These are phyloP conservation scores for Rhagoletis zephyria DNA, from an alignment of 1,140 invertebrate species.

Conservation along the genomic window DNA sequence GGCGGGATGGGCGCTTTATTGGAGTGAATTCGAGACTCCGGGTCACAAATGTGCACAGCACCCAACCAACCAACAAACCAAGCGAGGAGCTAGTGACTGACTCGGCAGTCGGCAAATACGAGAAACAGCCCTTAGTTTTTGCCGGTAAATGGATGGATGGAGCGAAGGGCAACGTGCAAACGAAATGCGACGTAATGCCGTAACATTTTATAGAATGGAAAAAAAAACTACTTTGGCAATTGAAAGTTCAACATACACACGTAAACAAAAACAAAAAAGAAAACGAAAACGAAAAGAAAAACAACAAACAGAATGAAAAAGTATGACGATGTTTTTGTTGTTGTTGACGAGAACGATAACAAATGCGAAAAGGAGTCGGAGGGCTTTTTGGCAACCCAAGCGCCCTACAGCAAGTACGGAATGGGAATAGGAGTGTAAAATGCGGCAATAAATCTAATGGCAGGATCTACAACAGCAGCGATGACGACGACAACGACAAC, in stretches of 20 bases:
- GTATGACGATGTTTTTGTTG: background rate
- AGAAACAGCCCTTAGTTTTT: conserved; percentile 55
- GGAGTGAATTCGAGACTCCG: conserved; percentile 1
- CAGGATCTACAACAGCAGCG: conserved; percentile 56
- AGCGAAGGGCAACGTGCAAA: background rate
- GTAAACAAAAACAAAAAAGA: background rate
- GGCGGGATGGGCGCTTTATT: background rate
- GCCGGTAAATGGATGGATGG: conserved; percentile 19
- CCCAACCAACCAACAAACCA: background rate
- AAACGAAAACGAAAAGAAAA: background rate
- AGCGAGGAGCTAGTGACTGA: conserved; percentile 44
- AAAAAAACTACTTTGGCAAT: conserved; percentile 13
- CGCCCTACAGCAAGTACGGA: conserved; percentile 40
- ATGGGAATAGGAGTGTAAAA: conserved; percentile 67
- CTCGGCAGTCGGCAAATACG: conserved; percentile 34
- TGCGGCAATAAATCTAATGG: conserved; percentile 72
- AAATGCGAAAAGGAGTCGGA: background rate
- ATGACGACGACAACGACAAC: conserved; percentile 56
- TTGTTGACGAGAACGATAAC: background rate
- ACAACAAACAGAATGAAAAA: background rate
- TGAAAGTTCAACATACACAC: background rate
- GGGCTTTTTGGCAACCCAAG: background rate
- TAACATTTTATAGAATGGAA: conserved; percentile 2
- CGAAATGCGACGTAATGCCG: conserved; percentile 57
- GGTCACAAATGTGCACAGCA: background rate